Evolutionary conservation across 2,888 invertebrate genomes (phyloP), one percentile per base, ranked within the genome.

Genomic region (Spilosoma lubricipeda): DNA sequence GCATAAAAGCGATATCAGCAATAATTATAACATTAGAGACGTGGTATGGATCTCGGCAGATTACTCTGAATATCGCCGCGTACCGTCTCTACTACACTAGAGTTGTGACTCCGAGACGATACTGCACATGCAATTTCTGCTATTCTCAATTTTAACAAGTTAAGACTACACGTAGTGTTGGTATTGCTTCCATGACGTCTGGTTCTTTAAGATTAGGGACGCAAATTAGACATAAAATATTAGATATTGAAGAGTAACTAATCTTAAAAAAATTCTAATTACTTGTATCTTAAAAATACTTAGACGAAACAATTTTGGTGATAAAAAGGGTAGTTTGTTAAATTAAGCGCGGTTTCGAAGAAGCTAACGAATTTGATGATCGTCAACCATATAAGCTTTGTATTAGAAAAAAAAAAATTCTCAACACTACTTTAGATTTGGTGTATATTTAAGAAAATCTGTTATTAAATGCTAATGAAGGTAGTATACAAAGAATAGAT

Each of bases 1-100:
- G 27, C 36, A 15, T 74, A 70, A 70, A 69, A 78, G 70, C 71
- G 72, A 74, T 70, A 80, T 73, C 76, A 83, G 79, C 77, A 80
- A 77, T 76, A 73, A 73, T 73, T 33, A 65, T 72, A 56, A 67
- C 56, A 66, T 75, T 73, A 67, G 70, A 48, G 66, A 69, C 74
- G 75, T 72, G 65, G 52, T 15, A 30, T 71, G 42, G 33, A 42
- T 23, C 64, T 48, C 64, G 67, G 23, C 70, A 75, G 71, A 64
- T 52, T 76, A 71, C 77, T 77, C 74, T 68, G 48, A 59, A 71
- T 45, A 70, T 45, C 39, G 70, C 74, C 74, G 71, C 74, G 72
- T 64, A 69, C 67, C 65, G 75, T 23, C 23, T 52, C 52, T 52
- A 67, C 66, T 69, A 52, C 66, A 11, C 64, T 65, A 66, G 69